Percentiles rank a stretch among this genome's conserved stretches.
Conservation (phyloP, 2,797 vertebrate genomes). For the Catostomus latipinnis region DNA sequence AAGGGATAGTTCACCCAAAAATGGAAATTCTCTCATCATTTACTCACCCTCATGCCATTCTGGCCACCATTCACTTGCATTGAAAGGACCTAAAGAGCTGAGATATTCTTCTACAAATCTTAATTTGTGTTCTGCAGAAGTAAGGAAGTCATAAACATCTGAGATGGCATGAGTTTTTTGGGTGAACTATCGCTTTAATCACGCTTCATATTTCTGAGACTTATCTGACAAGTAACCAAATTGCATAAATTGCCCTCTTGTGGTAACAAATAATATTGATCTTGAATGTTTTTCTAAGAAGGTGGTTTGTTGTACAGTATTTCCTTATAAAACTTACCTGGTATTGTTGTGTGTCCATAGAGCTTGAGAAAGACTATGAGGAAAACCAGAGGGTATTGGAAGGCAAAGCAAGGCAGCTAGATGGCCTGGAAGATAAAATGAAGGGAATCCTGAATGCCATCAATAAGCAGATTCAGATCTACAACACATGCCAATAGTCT, state of each 20-base stretch:
- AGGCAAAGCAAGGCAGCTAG: slow-evolving; percentile 90
- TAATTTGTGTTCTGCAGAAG: no score
- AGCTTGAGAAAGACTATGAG: slow-evolving; percentile 90
- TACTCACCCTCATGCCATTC: no score
- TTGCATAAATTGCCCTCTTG: slow-evolving; percentile 28
- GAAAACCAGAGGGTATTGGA: slow-evolving; percentile 87
- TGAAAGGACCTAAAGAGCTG: no score
- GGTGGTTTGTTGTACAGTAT: not conserved
- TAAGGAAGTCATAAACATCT: no score
- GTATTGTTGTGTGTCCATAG: slow-evolving; percentile 68
- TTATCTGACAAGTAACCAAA: not conserved
- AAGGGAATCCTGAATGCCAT: slow-evolving; percentile 89
- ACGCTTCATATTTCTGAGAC: not conserved
- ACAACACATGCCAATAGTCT: slow-evolving; percentile 95
- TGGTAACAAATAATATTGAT: slow-evolving; percentile 16
- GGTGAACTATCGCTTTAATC: no score
- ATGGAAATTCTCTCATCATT: no score
- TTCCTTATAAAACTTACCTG: not conserved
- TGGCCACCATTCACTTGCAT: no score
- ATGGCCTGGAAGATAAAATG: slow-evolving; percentile 95
- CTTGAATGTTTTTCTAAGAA: not conserved
- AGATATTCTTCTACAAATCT: no score
- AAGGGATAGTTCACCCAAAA: no score
- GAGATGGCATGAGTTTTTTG: no score
- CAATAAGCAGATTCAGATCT: slow-evolving; percentile 97